Evolutionary conservation across 2,797 vertebrate genomes (phyloP), one percentile per base, ranked within the genome.

Genomic region (Coreius guichenoti): DNA sequence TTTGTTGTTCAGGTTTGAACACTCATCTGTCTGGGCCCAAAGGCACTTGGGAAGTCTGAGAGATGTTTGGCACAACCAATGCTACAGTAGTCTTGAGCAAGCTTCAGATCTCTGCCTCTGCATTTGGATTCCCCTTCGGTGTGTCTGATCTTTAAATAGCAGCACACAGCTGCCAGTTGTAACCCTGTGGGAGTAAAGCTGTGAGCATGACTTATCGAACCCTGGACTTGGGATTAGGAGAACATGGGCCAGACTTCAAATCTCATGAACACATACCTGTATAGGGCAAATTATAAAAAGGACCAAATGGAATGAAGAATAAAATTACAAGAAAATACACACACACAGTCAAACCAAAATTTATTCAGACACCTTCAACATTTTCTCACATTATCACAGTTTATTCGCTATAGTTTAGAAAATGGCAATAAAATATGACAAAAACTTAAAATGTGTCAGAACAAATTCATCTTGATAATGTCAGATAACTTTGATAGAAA

Each of bases 121-220:
- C 74, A 33, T 88, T 85, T 43, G 36, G 72, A 84, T 86, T 80
- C 68, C 77, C 78, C 51, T 72, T 79, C 45, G 4, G 45, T 80
- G 51, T 65, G 39, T 86, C 67, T 78, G 84, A 81, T 85, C 79
- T 86, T 77, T 76, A 87, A 86, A 86, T 80, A 86, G 86, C 79
- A n/a, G 79, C 39, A 54, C 74, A 58, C 63, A 73, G 82, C 88
- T 86, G 86, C 85, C 86, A 83, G 83, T 80, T 51, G 67, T 47
- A 56, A 77, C 54, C 79, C 79, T 74, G 69, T 81, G 26, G 81
- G 85, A 86, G 72, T 36, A 43, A 79, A 75, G 75, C 86, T 87
- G 70, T 49, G 70, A 81, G 76, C 56, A 51, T 63, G 47, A 84
- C 73, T 82, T 82, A 86, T 68, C 83, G 51, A 86, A 86, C 72